phyloP scores from a whole-genome alignment of 2,113 vertebrate species.

The Anhinga anhinga region DNA sequence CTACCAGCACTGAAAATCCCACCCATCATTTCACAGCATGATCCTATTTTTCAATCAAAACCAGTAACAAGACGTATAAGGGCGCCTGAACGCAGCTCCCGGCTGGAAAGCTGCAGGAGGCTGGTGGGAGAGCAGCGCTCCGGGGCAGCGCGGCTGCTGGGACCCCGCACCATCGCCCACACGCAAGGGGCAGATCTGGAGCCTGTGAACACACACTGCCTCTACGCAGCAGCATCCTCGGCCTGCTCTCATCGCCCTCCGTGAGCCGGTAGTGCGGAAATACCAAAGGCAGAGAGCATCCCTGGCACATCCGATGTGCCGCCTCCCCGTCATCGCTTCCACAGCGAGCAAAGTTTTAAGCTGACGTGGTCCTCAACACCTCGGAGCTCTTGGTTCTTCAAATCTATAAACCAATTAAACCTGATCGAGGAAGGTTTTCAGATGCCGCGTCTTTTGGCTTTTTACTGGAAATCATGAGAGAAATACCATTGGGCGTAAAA shows the following conservation, averaged over 20 bases:
- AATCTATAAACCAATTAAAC: background rate
- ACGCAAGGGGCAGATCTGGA: rapidly evolving
- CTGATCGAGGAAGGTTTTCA: background rate
- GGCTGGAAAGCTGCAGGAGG: background rate
- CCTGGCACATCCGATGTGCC: background rate
- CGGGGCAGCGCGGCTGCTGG: background rate
- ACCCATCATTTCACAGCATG: rapidly evolving
- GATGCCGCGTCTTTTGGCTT: background rate
- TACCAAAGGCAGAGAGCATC: background rate
- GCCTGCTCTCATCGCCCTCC: background rate
- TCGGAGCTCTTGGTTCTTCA: background rate
- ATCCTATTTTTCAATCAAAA: no score
- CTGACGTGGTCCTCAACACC: background rate
- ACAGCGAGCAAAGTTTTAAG: background rate
- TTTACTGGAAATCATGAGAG: background rate
- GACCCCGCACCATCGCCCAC: background rate
- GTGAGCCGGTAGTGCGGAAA: rapidly evolving
- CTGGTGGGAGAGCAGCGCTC: background rate
- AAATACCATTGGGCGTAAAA: rapidly evolving
- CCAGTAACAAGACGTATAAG: rapidly evolving
- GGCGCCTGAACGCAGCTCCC: rapidly evolving
- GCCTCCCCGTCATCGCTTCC: background rate
- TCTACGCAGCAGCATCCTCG: background rate
- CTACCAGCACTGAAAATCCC: background rate
- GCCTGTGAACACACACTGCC: rapidly evolving